A percentile compares a stretch with the other conserved stretches of the same genome.
These are phyloP conservation scores for Microctonus aethiopoides DNA, from an alignment of 2,888 invertebrate species.

Conservation along the genomic window DNA sequence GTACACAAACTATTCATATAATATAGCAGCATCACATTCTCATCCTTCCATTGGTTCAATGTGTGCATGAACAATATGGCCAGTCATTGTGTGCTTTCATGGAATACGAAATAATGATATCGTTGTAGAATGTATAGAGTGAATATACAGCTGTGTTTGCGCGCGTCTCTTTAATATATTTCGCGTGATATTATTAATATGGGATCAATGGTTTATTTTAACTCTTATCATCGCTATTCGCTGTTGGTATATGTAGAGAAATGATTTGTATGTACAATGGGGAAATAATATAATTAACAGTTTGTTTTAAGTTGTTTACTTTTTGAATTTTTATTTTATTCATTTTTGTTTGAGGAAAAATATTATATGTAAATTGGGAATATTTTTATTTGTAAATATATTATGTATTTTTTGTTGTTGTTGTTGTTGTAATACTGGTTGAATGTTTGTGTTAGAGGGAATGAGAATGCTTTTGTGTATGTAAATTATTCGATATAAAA, in stretches of 20 bases:
- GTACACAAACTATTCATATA: background rate
- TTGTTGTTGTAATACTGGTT: too few species aligned
- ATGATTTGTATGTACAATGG: background rate
- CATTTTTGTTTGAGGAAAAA: too few species aligned
- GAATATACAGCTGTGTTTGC: background rate
- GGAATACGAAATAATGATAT: constrained; percentile 31
- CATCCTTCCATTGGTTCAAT: constrained; percentile 22
- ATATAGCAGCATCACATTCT: background rate
- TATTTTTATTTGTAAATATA: too few species aligned
- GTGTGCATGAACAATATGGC: constrained; percentile 31
- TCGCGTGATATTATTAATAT: background rate
- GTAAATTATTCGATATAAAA: too few species aligned
- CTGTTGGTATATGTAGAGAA: background rate
- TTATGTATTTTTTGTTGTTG: too few species aligned
- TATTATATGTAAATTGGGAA: too few species aligned
- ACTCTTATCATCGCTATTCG: background rate
- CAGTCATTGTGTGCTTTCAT: constrained; percentile 27
- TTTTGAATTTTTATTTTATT: background rate
- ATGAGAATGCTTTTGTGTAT: too few species aligned
- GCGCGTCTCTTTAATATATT: background rate
- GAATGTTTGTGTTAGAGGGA: too few species aligned
- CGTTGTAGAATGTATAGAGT: background rate
- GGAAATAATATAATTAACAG: background rate
- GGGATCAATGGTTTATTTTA: background rate
- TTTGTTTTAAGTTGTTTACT: background rate